These are phyloP conservation scores for Lasaia peninsularis DNA, from an alignment of 1,140 invertebrate genomes.

Conservation along the genomic window DNA sequence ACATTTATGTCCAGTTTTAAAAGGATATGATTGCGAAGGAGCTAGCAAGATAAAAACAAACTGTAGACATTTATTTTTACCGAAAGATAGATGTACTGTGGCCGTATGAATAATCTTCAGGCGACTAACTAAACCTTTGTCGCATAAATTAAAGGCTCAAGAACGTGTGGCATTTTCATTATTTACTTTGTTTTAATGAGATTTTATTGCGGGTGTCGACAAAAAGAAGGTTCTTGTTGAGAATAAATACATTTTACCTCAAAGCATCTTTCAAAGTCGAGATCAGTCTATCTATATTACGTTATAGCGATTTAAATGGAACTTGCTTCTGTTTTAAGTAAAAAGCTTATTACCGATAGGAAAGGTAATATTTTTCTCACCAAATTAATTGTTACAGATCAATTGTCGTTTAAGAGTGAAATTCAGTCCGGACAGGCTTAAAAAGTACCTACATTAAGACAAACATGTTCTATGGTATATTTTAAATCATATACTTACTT, in stretches of 20 bases:
- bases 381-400: too few species aligned
- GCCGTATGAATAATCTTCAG: conserved; percentile 30
- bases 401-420: too few species aligned
- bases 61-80: conserved; percentile 19
- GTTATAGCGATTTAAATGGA: background rate
- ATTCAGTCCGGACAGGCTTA: too few species aligned
- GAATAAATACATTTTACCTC: background rate
- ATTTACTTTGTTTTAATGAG: conserved; percentile 36
- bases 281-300: background rate
- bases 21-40: conserved; percentile 9
- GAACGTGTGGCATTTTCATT: conserved; percentile 27
- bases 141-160: conserved; percentile 31
- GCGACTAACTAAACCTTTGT: conserved; percentile 20
- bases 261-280: conserved; percentile 23
- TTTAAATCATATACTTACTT: too few species aligned
- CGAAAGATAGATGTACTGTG: conserved; percentile 27
- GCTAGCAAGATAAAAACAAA: conserved; percentile 15
- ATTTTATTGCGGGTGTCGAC: conserved; percentile 26
- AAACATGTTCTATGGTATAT: too few species aligned
- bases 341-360: background rate
- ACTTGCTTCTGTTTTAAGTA: background rate
- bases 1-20: background rate
- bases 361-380: background rate
- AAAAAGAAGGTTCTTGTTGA: conserved; percentile 8
- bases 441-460: too few species aligned